These are phyloP conservation scores for Stigmatopora argus DNA, from an alignment of 2,113 vertebrate genomes.

Conservation along the genomic window DNA sequence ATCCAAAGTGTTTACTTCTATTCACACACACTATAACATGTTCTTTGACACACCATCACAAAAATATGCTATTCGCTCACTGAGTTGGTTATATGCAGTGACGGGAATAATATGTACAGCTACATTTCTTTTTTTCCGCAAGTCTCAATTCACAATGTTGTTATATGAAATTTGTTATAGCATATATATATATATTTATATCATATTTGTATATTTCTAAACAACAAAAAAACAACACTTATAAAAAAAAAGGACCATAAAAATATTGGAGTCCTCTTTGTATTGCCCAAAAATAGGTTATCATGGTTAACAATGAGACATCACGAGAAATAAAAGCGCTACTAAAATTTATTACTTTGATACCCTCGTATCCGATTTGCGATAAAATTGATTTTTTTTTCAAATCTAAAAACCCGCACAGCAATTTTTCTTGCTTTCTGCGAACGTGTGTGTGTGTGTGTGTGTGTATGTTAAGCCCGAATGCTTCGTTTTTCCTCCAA, in stretches of 20 bases:
- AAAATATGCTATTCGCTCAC: constrained; percentile 90
- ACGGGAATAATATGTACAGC: constrained; percentile 99
- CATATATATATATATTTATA: constrained; percentile 78
- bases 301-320: constrained; percentile 87
- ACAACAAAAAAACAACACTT: constrained; percentile 94
- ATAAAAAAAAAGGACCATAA: constrained; percentile 90
- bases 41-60: constrained; percentile 86
- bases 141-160: constrained; percentile 87
- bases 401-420: constrained; percentile 17
- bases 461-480: constrained; percentile 46
- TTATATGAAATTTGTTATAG: constrained; percentile 83
- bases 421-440: constrained; percentile 55
- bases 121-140: constrained; percentile 73
- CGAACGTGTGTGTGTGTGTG: not conserved
- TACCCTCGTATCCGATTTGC: constrained; percentile 63
- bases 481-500: constrained; percentile 45
- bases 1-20: constrained; percentile 69
- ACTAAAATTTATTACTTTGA: constrained; percentile 80
- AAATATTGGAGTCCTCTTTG: constrained; percentile 93
- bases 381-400: constrained; percentile 53
- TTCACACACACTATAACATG: constrained; percentile 75
- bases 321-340: constrained; percentile 80
- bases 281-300: constrained; percentile 99
- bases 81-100: constrained; percentile 93
- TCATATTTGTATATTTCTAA: constrained; percentile 78